Evolutionary conservation across 2,797 vertebrate species (phyloP), one percentile per base, ranked within the genome.

Genomic region (Sebastes dallii): DNA sequence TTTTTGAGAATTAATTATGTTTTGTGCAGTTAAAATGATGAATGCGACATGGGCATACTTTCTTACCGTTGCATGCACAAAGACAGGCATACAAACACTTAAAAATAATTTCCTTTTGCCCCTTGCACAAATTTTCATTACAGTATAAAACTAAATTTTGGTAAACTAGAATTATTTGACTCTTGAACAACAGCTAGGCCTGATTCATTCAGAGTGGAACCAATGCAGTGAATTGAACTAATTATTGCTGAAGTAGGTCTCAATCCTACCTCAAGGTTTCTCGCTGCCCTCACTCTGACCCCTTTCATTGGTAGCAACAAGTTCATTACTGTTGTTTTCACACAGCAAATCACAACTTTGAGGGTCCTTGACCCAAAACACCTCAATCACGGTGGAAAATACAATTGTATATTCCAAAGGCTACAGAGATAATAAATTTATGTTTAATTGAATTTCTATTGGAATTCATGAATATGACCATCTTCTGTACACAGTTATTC

Each of bases 211-310:
- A 83, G 27, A 27, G 22, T 36, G 65, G 59, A 64, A 79, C 55
- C 72, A 86, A 66, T 64, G 58, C 34, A 62, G 29, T 82, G 75
- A 88, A 90, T 80, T 82, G 25, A 90, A 88, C 11, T 12, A 89
- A 89, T 86, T 82, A 82, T 52, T 79, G 13, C n/a, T 91, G 65
- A 88, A 91, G 90, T 84, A 81, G 77, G 82, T 88, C 81, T 91
- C 73, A 88, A 81, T 82, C 69, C 79, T 72, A 52, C 60, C 73
- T 88, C 92, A 93, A 93, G 91, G 91, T 91, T 85, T 85, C 71
- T 18, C 2, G 27, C 16, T 73, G 60, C 80, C 81, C 79, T 83
- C 72, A 70, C 25, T 75, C 66, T 80, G 70, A 83, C 83, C 77
- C 69, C 39, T 85, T 90, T 88, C 67, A 89, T 82, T 76, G 32